phyloP scores from a whole-genome alignment of 2,888 invertebrate genomes.

The Stenchaetothrips biformis region DNA sequence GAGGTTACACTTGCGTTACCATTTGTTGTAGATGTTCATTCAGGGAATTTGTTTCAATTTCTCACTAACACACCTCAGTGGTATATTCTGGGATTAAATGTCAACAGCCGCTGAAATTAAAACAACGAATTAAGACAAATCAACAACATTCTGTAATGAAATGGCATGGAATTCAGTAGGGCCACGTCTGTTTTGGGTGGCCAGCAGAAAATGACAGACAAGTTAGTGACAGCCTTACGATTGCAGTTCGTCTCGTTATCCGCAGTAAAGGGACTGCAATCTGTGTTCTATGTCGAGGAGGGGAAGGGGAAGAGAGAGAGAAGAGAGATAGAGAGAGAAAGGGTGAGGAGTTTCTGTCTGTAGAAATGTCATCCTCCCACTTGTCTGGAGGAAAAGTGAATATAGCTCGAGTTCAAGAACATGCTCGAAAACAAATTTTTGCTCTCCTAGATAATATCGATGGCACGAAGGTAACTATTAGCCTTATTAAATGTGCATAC shows the following conservation, averaged over 20 bases:
- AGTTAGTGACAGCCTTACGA: background rate
- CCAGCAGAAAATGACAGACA: constrained; percentile 17
- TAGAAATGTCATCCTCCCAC: constrained; percentile 49
- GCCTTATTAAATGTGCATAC: background rate
- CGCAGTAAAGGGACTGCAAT: background rate
- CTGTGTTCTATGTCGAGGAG: background rate
- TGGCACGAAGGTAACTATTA: constrained; percentile 68
- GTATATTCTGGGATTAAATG: too few species aligned
- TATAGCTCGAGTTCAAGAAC: constrained; percentile 69
- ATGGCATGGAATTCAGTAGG: background rate
- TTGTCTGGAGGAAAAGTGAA: constrained; percentile 70
- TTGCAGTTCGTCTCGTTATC: too few species aligned
- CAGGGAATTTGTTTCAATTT: too few species aligned
- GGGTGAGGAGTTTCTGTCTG: background rate
- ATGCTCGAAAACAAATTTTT: constrained; percentile 70
- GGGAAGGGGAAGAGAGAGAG: too few species aligned
- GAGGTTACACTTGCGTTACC: too few species aligned
- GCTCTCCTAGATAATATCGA: constrained; percentile 77
- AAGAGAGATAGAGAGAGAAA: background rate
- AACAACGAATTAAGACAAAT: too few species aligned
- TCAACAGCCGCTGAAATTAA: too few species aligned
- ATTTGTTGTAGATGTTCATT: too few species aligned
- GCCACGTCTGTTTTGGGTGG: constrained; percentile 7
- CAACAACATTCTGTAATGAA: too few species aligned
- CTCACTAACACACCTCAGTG: too few species aligned